Evolutionary conservation across 2,113 vertebrate species (phyloP).

Genomic region (Gnathochromis pfefferi): DNA sequence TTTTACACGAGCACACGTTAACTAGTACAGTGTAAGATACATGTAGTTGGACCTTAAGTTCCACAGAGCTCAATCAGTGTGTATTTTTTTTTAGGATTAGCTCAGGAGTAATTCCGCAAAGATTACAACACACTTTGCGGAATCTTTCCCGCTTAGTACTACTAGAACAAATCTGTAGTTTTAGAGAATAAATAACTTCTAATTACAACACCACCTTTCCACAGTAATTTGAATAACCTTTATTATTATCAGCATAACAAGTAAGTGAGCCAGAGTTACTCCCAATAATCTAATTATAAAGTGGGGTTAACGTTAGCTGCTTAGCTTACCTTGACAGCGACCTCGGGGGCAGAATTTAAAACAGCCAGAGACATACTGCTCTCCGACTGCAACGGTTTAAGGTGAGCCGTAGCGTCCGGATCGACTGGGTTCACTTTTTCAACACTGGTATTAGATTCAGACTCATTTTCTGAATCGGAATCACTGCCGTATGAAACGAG

Average conservation of each 20-base stretch:
- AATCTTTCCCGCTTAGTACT: not conserved
- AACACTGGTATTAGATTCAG: conserved; percentile 40
- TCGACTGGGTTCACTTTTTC: conserved; percentile 26
- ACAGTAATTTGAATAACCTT: not conserved
- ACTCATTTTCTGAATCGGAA: conserved; percentile 84
- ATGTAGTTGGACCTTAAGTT: not conserved
- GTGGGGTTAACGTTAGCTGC: not conserved
- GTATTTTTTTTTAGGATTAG: not conserved
- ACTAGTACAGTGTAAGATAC: not conserved
- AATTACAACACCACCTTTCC: not conserved
- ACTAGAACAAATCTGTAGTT: not conserved
- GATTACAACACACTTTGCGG: not conserved
- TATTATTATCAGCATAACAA: not conserved
- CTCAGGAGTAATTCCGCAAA: not conserved
- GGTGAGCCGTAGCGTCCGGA: conserved; percentile 77
- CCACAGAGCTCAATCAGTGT: not conserved
- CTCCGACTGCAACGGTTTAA: conserved; percentile 60
- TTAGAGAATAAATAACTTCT: not conserved
- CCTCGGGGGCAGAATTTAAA: conserved; percentile 85
- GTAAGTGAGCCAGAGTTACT: not conserved
- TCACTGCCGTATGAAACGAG: conserved; percentile 86
- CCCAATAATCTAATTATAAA: not conserved
- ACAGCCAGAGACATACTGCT: conserved; percentile 56
- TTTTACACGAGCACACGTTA: not conserved
- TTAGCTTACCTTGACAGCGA: conserved; percentile 87